These are phyloP conservation scores for Montipora cactus DNA, from an alignment of 64 coral and sea anemone genomes.

Conservation along the genomic window DNA sequence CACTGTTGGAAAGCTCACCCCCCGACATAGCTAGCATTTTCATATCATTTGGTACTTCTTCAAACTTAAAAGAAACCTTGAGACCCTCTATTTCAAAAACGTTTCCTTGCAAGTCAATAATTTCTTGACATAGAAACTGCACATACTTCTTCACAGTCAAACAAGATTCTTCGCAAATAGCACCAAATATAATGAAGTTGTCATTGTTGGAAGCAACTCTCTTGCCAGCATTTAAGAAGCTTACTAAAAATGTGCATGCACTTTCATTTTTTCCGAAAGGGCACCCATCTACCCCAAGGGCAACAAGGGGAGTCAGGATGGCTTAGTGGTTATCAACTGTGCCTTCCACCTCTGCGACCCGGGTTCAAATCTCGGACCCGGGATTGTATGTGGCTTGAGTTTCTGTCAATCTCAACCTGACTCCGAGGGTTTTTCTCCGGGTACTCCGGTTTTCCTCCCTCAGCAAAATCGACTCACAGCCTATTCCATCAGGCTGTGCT, in stretches of 20 bases:
- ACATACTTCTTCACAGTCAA: constrained; percentile 72
- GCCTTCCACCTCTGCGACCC: too few relatives aligned
- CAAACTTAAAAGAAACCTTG: constrained; percentile 51
- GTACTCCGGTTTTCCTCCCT: too few relatives aligned
- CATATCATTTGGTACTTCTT: constrained; percentile 76
- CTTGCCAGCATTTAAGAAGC: constrained; percentile 77
- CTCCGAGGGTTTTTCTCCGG: too few relatives aligned
- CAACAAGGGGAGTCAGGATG: not conserved
- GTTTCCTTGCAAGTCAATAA: constrained; percentile 53
- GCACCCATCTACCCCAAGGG: constrained; percentile 68
- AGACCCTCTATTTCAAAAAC: constrained; percentile 63
- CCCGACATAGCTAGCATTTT: constrained; percentile 65
- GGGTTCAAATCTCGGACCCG: too few relatives aligned
- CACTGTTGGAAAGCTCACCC: constrained; percentile 48
- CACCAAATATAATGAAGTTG: constrained; percentile 74
- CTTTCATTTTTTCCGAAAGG: constrained; percentile 77
- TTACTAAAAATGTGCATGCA: constrained; percentile 75
- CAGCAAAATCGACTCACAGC: too few relatives aligned
- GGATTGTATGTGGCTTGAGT: too few relatives aligned
- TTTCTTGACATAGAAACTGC: constrained; percentile 31
- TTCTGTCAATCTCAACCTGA: too few relatives aligned
- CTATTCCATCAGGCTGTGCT: too few relatives aligned
- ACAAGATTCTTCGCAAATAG: constrained; percentile 77
- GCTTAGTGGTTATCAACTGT: too few relatives aligned
- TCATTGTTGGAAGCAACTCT: constrained; percentile 68